These are phyloP conservation scores for Apotomis turbidana DNA, from an alignment of 2,888 invertebrate genomes.

Conservation along the genomic window DNA sequence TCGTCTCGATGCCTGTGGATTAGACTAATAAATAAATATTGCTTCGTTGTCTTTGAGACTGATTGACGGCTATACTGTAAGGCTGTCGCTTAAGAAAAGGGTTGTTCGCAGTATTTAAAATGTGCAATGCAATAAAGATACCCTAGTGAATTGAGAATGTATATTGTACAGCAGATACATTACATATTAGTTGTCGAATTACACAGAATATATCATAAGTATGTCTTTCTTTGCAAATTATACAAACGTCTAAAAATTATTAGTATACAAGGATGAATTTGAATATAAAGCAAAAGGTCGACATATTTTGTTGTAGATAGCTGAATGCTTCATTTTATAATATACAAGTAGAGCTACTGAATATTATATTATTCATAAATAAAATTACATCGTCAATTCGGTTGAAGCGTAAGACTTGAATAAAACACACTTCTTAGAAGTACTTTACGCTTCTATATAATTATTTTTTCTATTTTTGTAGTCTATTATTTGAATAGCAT, in stretches of 20 bases:
- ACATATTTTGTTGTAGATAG: too few relatives aligned
- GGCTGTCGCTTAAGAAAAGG: slow-evolving; percentile 12
- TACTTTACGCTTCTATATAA: neutral
- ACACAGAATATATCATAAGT: neutral
- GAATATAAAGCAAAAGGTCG: too few relatives aligned
- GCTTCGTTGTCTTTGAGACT: slow-evolving; percentile 50
- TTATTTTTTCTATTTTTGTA: neutral
- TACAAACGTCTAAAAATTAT: neutral
- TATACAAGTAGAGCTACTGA: too few relatives aligned
- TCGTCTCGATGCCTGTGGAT: too few relatives aligned
- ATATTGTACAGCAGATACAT: slow-evolving; percentile 8
- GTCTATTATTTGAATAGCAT: neutral
- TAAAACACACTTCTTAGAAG: neutral
- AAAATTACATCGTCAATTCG: neutral
- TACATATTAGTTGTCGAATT: slow-evolving; percentile 6
- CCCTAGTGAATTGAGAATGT: neutral
- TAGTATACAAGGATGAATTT: neutral
- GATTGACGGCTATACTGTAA: slow-evolving; percentile 24
- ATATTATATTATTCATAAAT: too few relatives aligned
- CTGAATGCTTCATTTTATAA: too few relatives aligned
- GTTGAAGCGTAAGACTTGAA: neutral
- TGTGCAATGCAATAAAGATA: slow-evolving; percentile 3
- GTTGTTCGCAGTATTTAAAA: slow-evolving; percentile 28
- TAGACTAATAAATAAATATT: slow-evolving; percentile 48
- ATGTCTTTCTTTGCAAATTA: neutral